Evolutionary conservation across 2,888 invertebrate species (phyloP).

Genomic region (Eueremaeus valkanovi): DNA sequence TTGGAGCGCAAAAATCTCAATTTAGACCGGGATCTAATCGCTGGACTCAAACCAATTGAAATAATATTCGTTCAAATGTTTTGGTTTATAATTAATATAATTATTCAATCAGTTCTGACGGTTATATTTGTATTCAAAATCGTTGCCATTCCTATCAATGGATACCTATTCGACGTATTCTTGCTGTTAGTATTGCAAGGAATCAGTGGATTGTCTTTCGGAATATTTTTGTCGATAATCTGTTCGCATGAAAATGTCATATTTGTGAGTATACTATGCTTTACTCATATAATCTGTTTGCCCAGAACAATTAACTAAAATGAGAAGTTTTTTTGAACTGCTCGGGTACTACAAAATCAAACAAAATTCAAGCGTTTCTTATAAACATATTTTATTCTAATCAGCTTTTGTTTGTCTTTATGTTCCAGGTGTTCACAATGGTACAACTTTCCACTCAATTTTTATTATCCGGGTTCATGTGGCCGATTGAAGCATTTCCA

Average conservation of each 20-base stretch:
- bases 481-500: slow-evolving; percentile 35
- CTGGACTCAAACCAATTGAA: slow-evolving; percentile 50
- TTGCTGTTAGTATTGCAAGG: slow-evolving; percentile 81
- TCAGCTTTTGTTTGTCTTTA: too few species aligned
- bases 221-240: slow-evolving; percentile 86
- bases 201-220: slow-evolving; percentile 92
- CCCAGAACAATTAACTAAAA: too few species aligned
- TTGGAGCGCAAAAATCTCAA: slow-evolving; percentile 86
- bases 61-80: slow-evolving; percentile 57
- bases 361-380: too few species aligned
- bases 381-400: too few species aligned
- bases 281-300: not conserved
- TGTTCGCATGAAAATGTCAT: slow-evolving; percentile 89
- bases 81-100: slow-evolving; percentile 90
- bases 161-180: slow-evolving; percentile 75
- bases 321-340: too few species aligned
- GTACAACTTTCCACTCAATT: too few species aligned
- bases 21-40: slow-evolving; percentile 72
- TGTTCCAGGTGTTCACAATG: too few species aligned
- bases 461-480: slow-evolving; percentile 23
- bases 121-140: slow-evolving; percentile 83
- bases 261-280: slow-evolving; percentile 71
- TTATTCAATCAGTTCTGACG: slow-evolving; percentile 75
- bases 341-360: slow-evolving; percentile 21
- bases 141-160: slow-evolving; percentile 81